Evolutionary conservation across 92 coral and sea anemone species (phyloP).

Genomic region (Porites evermanni): DNA sequence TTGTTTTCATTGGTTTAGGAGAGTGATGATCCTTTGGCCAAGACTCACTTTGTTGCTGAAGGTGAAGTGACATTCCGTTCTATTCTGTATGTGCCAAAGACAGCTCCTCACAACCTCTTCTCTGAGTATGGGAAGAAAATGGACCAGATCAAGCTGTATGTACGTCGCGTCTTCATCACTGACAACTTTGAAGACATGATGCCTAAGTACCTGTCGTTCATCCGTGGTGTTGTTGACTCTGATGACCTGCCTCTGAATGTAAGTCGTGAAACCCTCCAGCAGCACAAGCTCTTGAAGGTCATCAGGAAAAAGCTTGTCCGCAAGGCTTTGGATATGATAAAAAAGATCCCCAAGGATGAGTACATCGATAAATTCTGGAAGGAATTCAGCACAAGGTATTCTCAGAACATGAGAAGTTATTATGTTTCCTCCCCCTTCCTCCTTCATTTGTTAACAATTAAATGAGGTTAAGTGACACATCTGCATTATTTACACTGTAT

Average conservation of each 20-base stretch:
- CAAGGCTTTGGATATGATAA: slow-evolving; percentile 98
- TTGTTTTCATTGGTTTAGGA: slow-evolving; percentile 63
- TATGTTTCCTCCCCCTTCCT: neutral
- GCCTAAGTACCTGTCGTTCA: slow-evolving; percentile 95
- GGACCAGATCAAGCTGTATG: slow-evolving; percentile 95
- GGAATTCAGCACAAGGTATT: slow-evolving; percentile 97
- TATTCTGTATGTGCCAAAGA: slow-evolving; percentile 91
- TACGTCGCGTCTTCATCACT: slow-evolving; percentile 99
- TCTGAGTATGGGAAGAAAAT: slow-evolving; percentile 98
- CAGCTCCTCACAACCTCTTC: slow-evolving; percentile 85
- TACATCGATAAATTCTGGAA: slow-evolving; percentile 99
- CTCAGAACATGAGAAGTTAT: neutral
- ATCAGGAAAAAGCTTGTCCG: slow-evolving; percentile 98
- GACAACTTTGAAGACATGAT: slow-evolving; percentile 99
- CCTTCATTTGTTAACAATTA: neutral
- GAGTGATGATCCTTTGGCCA: slow-evolving; percentile 92
- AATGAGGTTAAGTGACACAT: no score
- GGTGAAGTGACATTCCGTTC: slow-evolving; percentile 99
- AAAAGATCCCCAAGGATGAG: slow-evolving; percentile 97
- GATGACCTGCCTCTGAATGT: slow-evolving; percentile 98
- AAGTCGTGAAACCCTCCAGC: slow-evolving; percentile 97
- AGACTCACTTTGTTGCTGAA: slow-evolving; percentile 98
- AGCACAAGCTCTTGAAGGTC: slow-evolving; percentile 98
- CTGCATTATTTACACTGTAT: no score
- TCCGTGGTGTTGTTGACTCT: slow-evolving; percentile 96